These are phyloP conservation scores for Crotalus viridis DNA, from an alignment of 2,113 vertebrate genomes.

Conservation along the genomic window DNA sequence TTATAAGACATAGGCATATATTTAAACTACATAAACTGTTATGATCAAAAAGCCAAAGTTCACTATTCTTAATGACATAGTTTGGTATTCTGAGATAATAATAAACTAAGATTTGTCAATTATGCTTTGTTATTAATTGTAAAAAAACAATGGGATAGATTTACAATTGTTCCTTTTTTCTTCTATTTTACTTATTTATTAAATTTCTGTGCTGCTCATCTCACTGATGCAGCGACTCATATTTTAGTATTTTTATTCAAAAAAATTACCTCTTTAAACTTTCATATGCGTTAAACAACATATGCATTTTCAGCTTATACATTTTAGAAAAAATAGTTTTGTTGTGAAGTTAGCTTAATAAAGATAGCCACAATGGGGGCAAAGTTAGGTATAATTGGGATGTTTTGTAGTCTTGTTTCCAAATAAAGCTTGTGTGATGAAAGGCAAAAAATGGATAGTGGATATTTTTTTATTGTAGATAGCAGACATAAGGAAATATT, in stretches of 20 bases:
- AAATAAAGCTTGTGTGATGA: too few species aligned
- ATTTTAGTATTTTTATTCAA: neutral
- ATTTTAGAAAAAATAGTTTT: neutral
- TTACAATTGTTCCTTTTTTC: neutral
- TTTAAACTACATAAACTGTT: neutral
- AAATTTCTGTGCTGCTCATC: neutral
- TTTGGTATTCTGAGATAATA: neutral
- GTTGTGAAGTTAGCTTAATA: neutral
- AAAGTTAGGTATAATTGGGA: neutral
- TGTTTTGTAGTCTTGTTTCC: neutral
- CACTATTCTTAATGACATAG: constrained; percentile 2
- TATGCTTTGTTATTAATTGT: neutral
- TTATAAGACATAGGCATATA: neutral
- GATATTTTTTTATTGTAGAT: neutral
- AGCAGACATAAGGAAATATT: neutral
- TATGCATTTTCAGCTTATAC: neutral
- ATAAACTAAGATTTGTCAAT: constrained; percentile 29
- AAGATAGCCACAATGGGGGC: neutral
- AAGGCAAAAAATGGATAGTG: neutral
- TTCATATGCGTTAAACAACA: neutral
- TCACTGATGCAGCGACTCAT: neutral
- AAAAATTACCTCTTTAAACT: neutral
- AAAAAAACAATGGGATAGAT: neutral
- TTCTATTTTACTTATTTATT: constrained; percentile 27
- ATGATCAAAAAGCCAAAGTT: constrained; percentile 24